A percentile compares a stretch with the other conserved stretches of the same genome.
phyloP scores from a whole-genome alignment of 2,113 vertebrate species.

The Lampris incognitus region DNA sequence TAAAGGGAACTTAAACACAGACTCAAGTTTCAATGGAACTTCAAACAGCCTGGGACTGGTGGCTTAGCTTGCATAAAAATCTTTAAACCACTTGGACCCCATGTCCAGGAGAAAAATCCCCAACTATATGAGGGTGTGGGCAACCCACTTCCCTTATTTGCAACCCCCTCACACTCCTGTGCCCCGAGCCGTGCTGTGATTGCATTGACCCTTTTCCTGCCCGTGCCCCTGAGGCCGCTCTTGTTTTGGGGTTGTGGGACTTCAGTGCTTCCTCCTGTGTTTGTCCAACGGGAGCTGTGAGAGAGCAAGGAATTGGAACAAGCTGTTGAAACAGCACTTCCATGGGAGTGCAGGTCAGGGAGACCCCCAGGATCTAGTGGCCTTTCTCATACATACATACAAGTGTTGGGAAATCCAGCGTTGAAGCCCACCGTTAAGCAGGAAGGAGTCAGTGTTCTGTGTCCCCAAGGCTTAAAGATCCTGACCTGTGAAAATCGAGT shows the following conservation, averaged over 20 bases:
- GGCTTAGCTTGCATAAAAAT: constrained; percentile 51
- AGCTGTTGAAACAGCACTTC: constrained; percentile 79
- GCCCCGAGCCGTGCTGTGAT: constrained; percentile 67
- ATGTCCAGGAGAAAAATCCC: constrained; percentile 62
- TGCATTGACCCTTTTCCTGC: constrained; percentile 73
- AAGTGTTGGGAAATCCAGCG: constrained; percentile 49
- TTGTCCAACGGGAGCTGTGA: constrained; percentile 65
- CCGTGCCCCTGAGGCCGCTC: constrained; percentile 60
- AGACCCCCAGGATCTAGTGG: constrained; percentile 56
- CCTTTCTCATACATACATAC: constrained; percentile 57
- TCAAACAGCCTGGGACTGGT: constrained; percentile 37
- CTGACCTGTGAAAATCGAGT: no score
- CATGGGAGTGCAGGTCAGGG: constrained; percentile 63
- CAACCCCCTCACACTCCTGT: constrained; percentile 50
- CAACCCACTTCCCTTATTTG: constrained; percentile 56
- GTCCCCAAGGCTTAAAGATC: background rate
- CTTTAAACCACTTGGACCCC: constrained; percentile 45
- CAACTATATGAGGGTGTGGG: constrained; percentile 49
- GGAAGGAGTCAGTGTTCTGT: constrained; percentile 15
- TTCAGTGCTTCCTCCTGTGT: constrained; percentile 69
- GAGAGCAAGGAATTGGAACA: constrained; percentile 74
- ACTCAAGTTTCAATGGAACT: constrained; percentile 53
- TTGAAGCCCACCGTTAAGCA: constrained; percentile 22
- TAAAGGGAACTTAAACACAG: constrained; percentile 26
- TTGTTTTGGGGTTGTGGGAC: constrained; percentile 67